Percentiles rank a stretch among this genome's conserved stretches.
These are phyloP conservation scores for Neogale vison DNA, from an alignment of 2,113 vertebrate genomes.

Conservation along the genomic window DNA sequence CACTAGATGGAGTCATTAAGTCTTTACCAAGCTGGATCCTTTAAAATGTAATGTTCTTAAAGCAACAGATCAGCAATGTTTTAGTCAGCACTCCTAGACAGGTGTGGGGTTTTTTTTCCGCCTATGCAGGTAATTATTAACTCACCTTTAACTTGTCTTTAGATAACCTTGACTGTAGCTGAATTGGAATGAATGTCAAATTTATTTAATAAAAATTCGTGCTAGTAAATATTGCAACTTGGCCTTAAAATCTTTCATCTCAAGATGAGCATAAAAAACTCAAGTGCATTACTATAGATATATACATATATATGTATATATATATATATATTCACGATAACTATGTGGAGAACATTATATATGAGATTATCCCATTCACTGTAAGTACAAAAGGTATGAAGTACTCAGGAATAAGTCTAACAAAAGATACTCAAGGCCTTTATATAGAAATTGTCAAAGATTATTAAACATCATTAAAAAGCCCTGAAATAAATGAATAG, in stretches of 20 bases:
- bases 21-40: slow-evolving; percentile 38
- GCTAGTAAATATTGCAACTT: not conserved
- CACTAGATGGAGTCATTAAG: slow-evolving; percentile 65
- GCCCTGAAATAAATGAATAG: not conserved
- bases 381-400: not conserved
- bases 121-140: slow-evolving; percentile 4
- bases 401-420: not conserved
- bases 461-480: slow-evolving; percentile 10
- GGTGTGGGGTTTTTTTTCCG: not conserved
- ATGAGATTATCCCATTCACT: not conserved
- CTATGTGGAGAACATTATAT: not conserved
- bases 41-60: slow-evolving; percentile 1
- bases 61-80: not conserved
- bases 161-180: not conserved
- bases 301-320: not conserved
- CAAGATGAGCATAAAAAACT: slow-evolving; percentile 26
- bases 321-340: not conserved
- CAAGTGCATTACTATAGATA: not conserved
- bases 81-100: not conserved
- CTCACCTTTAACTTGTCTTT: not conserved
- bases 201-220: slow-evolving; percentile 36
- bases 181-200: slow-evolving; percentile 5
- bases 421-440: not conserved
- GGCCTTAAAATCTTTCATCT: not conserved
- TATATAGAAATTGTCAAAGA: not conserved